Percentiles rank a stretch among this genome's conserved stretches.
phyloP scores from a whole-genome alignment of 64 coral and sea anemone species.

The Montipora foliosa region DNA sequence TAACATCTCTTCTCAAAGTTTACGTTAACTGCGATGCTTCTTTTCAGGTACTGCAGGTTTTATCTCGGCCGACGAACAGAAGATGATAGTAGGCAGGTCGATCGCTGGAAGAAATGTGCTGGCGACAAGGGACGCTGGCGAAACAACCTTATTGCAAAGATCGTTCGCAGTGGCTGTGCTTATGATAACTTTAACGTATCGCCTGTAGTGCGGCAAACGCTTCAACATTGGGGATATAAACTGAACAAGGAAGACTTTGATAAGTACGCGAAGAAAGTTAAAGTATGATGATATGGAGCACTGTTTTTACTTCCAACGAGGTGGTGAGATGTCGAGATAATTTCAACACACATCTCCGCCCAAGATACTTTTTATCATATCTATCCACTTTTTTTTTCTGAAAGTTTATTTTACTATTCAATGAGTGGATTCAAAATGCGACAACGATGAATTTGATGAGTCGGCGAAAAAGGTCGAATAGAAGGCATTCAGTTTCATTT shows the following conservation, averaged over 20 bases:
- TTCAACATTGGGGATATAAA: constrained; percentile 91
- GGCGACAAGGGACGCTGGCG: constrained; percentile 89
- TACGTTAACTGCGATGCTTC: too few species aligned
- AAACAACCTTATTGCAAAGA: constrained; percentile 90
- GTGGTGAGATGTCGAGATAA: too few species aligned
- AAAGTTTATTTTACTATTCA: too few species aligned
- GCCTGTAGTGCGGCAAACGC: constrained; percentile 85
- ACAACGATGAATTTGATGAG: too few species aligned
- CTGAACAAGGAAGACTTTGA: constrained; percentile 88
- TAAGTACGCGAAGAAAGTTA: constrained; percentile 78
- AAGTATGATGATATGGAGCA: not conserved
- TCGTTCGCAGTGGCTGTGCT: constrained; percentile 80
- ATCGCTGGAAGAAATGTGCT: constrained; percentile 85
- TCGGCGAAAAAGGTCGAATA: too few species aligned
- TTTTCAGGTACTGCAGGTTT: constrained; percentile 84
- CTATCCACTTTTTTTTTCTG: too few species aligned
- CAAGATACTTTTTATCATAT: too few species aligned
- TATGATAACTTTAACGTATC: constrained; percentile 79
- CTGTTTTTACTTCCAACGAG: not conserved
- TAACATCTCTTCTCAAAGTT: too few species aligned
- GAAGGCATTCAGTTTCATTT: too few species aligned
- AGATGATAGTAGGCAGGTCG: constrained; percentile 82
- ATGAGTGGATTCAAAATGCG: too few species aligned
- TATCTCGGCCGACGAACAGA: constrained; percentile 82
- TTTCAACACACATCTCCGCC: too few species aligned